These are phyloP conservation scores for Lytechinus pictus DNA, from an alignment of 35 echinoderm and acorn worm species.

Conservation along the genomic window DNA sequence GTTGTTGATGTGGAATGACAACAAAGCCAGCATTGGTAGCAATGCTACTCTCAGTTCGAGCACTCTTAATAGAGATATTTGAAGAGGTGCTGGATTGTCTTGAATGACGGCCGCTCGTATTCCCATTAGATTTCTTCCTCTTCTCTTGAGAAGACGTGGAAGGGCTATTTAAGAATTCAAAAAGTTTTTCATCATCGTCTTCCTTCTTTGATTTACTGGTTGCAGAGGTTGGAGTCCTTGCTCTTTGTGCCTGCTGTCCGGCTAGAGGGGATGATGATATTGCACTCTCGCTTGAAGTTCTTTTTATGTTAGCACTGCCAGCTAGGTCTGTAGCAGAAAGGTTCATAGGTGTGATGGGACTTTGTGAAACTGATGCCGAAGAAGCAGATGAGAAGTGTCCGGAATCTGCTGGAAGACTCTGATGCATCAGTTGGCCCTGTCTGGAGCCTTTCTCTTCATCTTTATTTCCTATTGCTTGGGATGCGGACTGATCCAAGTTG, in stretches of 20 bases:
- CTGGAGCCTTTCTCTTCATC: slow-evolving; percentile 9
- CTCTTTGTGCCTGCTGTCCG: slow-evolving; percentile 32
- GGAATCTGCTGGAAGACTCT: slow-evolving; percentile 47
- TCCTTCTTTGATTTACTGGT: slow-evolving; percentile 57
- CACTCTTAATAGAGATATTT: slow-evolving; percentile 83
- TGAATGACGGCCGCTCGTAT: slow-evolving; percentile 73
- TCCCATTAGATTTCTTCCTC: slow-evolving; percentile 64
- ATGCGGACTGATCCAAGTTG: slow-evolving; percentile 88
- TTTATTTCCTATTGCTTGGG: slow-evolving; percentile 54
- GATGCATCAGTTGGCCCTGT: slow-evolving; percentile 24
- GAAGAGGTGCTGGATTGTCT: slow-evolving; percentile 96
- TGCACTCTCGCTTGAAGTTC: slow-evolving; percentile 86
- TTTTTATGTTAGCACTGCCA: slow-evolving; percentile 84
- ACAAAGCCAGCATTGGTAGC: slow-evolving; percentile 32
- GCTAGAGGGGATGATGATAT: slow-evolving; percentile 36
- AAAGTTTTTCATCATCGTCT: slow-evolving; percentile 96
- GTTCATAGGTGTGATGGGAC: slow-evolving; percentile 23
- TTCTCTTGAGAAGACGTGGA: slow-evolving; percentile 44
- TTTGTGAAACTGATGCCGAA: slow-evolving; percentile 55
- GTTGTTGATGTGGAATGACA: slow-evolving; percentile 47
- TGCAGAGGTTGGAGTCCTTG: slow-evolving; percentile 47
- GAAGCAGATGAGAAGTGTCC: slow-evolving; percentile 7
- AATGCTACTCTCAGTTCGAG: slow-evolving; percentile 54
- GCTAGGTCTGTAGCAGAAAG: slow-evolving; percentile 91
- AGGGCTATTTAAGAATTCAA: slow-evolving; percentile 96